These are phyloP conservation scores for Trididemnum clinides DNA, from an alignment of 23 tunicate species.

Conservation along the genomic window DNA sequence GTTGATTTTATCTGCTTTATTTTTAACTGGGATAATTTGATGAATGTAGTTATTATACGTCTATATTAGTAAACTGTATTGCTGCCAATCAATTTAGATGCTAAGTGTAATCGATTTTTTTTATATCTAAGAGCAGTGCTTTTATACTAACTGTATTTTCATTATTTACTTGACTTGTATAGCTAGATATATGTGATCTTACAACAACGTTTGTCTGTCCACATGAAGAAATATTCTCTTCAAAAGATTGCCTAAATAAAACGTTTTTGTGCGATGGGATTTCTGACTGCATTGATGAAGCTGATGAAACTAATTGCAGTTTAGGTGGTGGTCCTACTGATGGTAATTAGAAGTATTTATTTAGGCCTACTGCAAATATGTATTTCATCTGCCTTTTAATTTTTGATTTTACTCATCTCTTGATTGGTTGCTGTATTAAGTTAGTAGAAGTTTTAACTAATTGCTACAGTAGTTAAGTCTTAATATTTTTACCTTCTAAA, in stretches of 20 bases:
- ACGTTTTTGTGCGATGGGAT: conserved; percentile 69
- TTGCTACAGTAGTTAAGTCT: no score
- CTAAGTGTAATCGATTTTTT: no score
- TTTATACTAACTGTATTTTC: no score
- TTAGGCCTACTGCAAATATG: not conserved
- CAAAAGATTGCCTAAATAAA: conserved; percentile 36
- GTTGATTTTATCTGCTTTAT: no score
- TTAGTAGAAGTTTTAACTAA: not conserved
- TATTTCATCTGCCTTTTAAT: not conserved
- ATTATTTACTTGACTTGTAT: no score
- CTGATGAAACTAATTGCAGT: conserved; percentile 62
- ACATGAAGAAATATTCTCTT: not conserved
- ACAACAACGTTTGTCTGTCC: conserved; percentile 24
- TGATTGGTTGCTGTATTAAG: not conserved
- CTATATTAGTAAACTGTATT: no score
- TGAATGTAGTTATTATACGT: no score
- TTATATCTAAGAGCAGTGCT: no score
- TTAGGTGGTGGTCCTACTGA: conserved; percentile 70
- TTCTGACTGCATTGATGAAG: conserved; percentile 60
- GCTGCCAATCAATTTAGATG: no score
- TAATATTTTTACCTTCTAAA: no score
- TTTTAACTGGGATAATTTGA: no score
- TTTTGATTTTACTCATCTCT: not conserved
- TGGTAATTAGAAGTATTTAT: conserved; percentile 14
- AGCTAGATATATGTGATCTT: conserved; percentile 1